Evolutionary conservation across 2,113 vertebrate species (phyloP).

Genomic region (Hipposideros armiger): DNA sequence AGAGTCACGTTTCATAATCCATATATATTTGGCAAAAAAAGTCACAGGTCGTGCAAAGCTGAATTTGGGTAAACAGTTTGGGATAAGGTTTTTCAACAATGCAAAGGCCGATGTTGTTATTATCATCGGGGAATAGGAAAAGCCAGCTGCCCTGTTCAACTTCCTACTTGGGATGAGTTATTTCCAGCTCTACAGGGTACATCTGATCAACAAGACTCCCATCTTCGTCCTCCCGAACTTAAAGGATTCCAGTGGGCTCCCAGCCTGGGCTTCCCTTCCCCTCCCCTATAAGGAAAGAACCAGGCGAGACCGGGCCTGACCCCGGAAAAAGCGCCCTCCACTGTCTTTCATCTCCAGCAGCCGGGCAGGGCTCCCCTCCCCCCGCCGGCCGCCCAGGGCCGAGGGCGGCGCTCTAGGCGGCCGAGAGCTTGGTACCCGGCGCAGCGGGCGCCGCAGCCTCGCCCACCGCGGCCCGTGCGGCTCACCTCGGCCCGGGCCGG

Average conservation of each 20-base stretch:
- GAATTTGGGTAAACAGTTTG: background rate
- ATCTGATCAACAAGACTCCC: background rate
- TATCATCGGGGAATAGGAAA: background rate
- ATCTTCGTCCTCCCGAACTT: background rate
- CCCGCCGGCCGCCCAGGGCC: background rate
- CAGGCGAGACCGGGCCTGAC: background rate
- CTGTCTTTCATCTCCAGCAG: background rate
- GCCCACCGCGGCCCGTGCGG: background rate
- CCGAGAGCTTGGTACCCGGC: constrained; percentile 30
- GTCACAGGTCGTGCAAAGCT: background rate
- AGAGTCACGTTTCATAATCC: background rate
- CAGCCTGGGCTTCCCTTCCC: background rate
- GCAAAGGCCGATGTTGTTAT: background rate
- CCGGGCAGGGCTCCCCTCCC: background rate
- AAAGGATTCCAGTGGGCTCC: background rate
- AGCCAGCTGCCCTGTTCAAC: background rate
- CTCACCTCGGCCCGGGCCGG: constrained; percentile 84
- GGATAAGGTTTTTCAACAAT: background rate
- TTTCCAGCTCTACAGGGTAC: background rate
- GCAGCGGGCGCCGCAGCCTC: background rate
- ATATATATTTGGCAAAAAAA: background rate
- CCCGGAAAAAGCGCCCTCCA: background rate
- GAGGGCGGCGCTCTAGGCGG: background rate
- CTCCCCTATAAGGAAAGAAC: background rate
- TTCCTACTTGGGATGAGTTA: background rate